phyloP scores from a whole-genome alignment of 2,888 invertebrate genomes.

The Cylindroiulus punctatus region DNA sequence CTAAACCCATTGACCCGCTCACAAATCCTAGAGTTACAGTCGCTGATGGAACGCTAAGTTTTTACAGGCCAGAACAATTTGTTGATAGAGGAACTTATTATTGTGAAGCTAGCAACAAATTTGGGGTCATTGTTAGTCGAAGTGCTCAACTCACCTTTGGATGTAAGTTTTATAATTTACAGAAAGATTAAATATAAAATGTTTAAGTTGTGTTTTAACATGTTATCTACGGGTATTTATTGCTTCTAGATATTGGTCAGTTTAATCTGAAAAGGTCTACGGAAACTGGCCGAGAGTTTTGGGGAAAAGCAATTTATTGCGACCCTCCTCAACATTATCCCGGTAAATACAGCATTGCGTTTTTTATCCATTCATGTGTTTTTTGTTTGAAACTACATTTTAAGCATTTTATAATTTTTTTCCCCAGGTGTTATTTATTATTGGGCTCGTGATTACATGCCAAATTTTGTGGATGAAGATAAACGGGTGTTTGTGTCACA shows the following conservation, averaged over 20 bases:
- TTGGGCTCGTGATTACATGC: conserved; percentile 90
- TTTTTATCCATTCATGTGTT: not conserved
- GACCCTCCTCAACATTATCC: conserved; percentile 94
- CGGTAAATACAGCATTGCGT: conserved; percentile 63
- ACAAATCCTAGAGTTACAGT: conserved; percentile 80
- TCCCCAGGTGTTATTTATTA: conserved; percentile 79
- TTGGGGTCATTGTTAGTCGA: conserved; percentile 87
- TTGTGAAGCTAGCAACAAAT: conserved; percentile 89
- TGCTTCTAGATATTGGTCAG: conserved; percentile 75
- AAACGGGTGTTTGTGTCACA: conserved; percentile 90
- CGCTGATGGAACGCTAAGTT: conserved; percentile 91
- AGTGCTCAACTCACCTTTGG: conserved; percentile 90
- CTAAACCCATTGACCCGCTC: conserved; percentile 80
- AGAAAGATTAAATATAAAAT: not conserved
- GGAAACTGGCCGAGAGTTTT: conserved; percentile 88
- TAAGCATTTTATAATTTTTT: not conserved
- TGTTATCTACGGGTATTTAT: not conserved
- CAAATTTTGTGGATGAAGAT: conserved; percentile 93
- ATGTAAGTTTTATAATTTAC: conserved; percentile 64
- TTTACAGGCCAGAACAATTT: conserved; percentile 82
- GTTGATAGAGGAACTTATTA: conserved; percentile 89
- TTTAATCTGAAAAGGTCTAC: conserved; percentile 87
- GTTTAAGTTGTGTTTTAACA: too few species aligned
- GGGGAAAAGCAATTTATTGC: conserved; percentile 92
- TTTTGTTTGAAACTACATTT: not conserved